These are phyloP conservation scores for Mythimna vitellina DNA, from an alignment of 2,888 invertebrate genomes.

Conservation along the genomic window DNA sequence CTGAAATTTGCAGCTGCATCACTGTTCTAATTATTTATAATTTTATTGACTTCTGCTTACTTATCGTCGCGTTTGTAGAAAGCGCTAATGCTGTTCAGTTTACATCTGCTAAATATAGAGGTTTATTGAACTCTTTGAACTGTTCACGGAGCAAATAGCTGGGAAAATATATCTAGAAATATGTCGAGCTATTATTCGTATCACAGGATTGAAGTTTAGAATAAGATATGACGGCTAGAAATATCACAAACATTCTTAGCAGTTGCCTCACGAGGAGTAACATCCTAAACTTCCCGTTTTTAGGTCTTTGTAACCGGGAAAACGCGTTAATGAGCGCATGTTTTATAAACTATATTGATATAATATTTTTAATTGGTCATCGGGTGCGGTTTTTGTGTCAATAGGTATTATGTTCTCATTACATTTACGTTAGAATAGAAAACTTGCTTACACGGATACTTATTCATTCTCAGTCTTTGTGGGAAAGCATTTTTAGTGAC, in stretches of 20 bases:
- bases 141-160: conserved; percentile 69
- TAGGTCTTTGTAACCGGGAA: conserved; percentile 8
- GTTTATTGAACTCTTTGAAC: conserved; percentile 76
- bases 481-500: not conserved
- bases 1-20: conserved; percentile 30
- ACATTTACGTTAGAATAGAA: not conserved
- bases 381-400: conserved; percentile 6
- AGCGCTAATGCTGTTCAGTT: conserved; percentile 69
- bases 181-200: conserved; percentile 36
- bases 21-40: conserved; percentile 45
- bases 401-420: conserved; percentile 1
- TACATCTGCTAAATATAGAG: conserved; percentile 75
- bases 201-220: conserved; percentile 23
- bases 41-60: conserved; percentile 50
- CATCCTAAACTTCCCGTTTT: conserved; percentile 4
- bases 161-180: conserved; percentile 66
- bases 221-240: not conserved
- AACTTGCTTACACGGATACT: not conserved
- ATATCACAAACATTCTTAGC: not conserved
- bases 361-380: not conserved
- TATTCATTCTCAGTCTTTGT: not conserved
- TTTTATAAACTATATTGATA: not conserved
- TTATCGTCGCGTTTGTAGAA: conserved; percentile 62
- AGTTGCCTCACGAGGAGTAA: not conserved
- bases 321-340: not conserved